Percentiles rank a stretch among this genome's conserved stretches.
phyloP scores from a whole-genome alignment of 1,140 invertebrate genomes.

The Bicyclus anynana region DNA sequence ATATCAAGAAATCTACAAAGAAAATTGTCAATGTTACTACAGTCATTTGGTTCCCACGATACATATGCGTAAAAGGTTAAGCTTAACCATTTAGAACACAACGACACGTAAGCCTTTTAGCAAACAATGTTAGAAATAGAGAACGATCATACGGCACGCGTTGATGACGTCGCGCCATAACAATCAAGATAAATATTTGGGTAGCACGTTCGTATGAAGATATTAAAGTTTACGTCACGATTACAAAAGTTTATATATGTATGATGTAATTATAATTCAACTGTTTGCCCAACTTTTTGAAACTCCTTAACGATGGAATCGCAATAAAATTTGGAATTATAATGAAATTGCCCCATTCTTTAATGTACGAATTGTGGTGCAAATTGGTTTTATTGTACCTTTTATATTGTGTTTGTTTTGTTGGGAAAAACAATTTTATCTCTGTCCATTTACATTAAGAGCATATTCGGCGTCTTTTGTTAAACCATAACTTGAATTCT shows the following conservation, averaged over 20 bases:
- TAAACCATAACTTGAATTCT: too few species aligned
- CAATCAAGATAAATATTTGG: conserved; percentile 38
- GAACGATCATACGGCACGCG: conserved; percentile 6
- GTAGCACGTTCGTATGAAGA: conserved; percentile 28
- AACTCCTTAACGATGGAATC: conserved; percentile 8
- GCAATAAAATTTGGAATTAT: conserved; percentile 19
- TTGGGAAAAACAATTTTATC: background rate
- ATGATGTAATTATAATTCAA: conserved; percentile 28
- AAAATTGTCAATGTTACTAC: too few species aligned
- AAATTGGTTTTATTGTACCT: background rate
- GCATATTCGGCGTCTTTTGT: too few species aligned
- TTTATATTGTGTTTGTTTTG: background rate
- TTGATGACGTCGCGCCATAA: conserved; percentile 9
- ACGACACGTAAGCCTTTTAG: background rate
- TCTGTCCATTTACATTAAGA: background rate
- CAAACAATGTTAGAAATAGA: background rate
- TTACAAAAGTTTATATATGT: conserved; percentile 25
- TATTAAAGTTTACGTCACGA: conserved; percentile 37
- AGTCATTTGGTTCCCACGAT: conserved; percentile 5
- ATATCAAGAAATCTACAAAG: too few species aligned
- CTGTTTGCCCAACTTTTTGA: conserved; percentile 25
- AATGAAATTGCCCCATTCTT: conserved; percentile 19
- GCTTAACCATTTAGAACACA: background rate
- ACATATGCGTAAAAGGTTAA: background rate
- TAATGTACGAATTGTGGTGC: background rate